Evolutionary conservation across 1,140 invertebrate species (phyloP), one percentile per base, ranked within the genome.

Genomic region (Rhyacophila brunnea): DNA sequence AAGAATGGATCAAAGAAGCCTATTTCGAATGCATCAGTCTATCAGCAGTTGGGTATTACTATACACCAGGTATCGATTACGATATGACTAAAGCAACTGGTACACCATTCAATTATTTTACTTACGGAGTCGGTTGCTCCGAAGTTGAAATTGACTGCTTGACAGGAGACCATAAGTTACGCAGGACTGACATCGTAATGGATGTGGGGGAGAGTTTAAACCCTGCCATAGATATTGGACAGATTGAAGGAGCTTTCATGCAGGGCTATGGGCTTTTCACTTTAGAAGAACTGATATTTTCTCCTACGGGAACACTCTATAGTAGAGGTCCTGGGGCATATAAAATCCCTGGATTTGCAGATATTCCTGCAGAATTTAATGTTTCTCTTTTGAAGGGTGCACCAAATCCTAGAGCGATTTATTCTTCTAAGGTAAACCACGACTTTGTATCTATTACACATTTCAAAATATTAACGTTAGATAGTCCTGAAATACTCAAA

Each of bases 151-250:
- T 94, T 44, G 92, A 95, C 74, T 92, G 90, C 68, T 77, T 95
- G 0, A 94, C 91, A 20, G 92, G 92, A 40, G 92, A 95, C 69
- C 91, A 95, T 71, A 84, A 90, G 75, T 87, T 96, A 6, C 69
- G 94, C 42, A 83, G 87, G 70, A 91, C 90, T 1, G 92, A 98
- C 68, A 97, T 98, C 66, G 92, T 98, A 0, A 97, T 97, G 95
- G 95, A 98, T 78, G 80, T 97, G 48, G 85, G 84, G 14, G 85
- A 92, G 56, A 96, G 92, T 78, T 74, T 98, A 20, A 98, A 98
- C 79, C 95, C 95, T 18, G 93, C 94, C 0, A 95, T 98, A 66
- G 95, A 98, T 67, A 92, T 98, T 68, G 95, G 95, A 0, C 95
- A 98, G 79, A 87, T 98, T 18, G 95, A 98, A 80, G 95, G 95